Evolutionary conservation across 2,797 vertebrate species (phyloP).

Genomic region (Limosa lapponica): DNA sequence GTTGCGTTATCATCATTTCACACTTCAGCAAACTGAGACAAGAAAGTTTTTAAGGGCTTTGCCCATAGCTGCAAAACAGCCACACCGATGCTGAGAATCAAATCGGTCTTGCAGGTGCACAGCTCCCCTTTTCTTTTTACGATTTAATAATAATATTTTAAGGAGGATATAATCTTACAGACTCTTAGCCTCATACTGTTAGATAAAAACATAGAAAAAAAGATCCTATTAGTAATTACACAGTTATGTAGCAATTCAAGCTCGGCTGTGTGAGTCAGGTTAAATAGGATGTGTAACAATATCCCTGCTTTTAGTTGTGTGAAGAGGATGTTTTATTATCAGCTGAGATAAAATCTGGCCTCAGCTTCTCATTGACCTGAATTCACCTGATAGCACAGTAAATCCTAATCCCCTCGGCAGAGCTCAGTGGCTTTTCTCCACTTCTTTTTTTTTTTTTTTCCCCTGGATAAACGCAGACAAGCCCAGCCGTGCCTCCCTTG

Average conservation of each 20-base stretch:
- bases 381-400: slow-evolving; percentile 52
- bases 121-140: background rate
- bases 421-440: slow-evolving; percentile 11
- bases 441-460: background rate
- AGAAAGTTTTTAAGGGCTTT: slow-evolving; percentile 11
- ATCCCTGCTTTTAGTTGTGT: background rate
- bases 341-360: slow-evolving; percentile 8
- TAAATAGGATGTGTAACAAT: background rate
- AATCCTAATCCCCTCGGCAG: slow-evolving; percentile 52
- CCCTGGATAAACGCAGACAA: background rate
- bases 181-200: background rate
- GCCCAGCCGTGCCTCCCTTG: background rate
- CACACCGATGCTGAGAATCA: background rate
- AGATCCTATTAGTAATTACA: background rate
- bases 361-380: slow-evolving; percentile 38
- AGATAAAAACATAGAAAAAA: background rate
- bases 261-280: background rate
- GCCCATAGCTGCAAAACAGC: background rate
- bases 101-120: background rate
- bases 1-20: background rate
- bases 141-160: slow-evolving; percentile 10
- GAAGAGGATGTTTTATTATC: slow-evolving; percentile 20
- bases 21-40: background rate
- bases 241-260: background rate
- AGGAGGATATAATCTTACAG: background rate